phyloP scores from a whole-genome alignment of 2,888 invertebrate species.

The Phorcus lineatus region DNA sequence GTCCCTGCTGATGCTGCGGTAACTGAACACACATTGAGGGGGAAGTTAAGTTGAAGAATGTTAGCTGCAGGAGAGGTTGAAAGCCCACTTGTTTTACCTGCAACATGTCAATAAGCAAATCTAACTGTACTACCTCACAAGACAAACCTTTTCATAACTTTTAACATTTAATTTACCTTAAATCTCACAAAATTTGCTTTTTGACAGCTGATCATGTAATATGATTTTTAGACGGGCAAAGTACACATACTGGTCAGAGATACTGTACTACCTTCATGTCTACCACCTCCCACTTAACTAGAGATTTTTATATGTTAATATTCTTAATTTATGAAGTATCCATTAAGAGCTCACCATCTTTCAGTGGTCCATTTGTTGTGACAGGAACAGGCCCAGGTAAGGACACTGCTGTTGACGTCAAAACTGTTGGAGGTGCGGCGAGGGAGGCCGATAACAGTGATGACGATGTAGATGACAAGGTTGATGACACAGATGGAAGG shows the following conservation, averaged over 20 bases:
- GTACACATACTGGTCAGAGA: no score
- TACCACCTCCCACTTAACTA: no score
- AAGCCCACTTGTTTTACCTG: slow-evolving; percentile 68
- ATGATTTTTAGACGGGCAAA: no score
- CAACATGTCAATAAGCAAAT: slow-evolving; percentile 27
- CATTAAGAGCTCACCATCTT: slow-evolving; percentile 26
- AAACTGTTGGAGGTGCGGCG: neutral
- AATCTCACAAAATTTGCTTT: no score
- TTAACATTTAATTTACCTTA: no score
- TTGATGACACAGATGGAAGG: slow-evolving; percentile 14
- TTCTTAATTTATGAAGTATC: neutral
- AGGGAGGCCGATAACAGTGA: slow-evolving; percentile 19
- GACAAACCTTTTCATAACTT: neutral
- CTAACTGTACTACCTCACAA: neutral
- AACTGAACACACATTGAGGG: slow-evolving; percentile 50
- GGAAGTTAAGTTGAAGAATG: slow-evolving; percentile 72
- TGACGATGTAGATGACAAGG: neutral
- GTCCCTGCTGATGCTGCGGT: slow-evolving; percentile 37
- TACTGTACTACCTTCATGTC: no score
- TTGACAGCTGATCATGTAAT: no score
- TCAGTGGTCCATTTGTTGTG: slow-evolving; percentile 38
- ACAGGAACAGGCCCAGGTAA: slow-evolving; percentile 15
- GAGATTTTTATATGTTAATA: no score
- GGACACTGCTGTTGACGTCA: slow-evolving; percentile 7
- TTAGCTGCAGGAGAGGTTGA: slow-evolving; percentile 72